Percentiles rank a stretch among this genome's conserved stretches.
Evolutionary conservation across 1,140 invertebrate genomes (phyloP).

Genomic region (Brevipalpus yothersi): DNA sequence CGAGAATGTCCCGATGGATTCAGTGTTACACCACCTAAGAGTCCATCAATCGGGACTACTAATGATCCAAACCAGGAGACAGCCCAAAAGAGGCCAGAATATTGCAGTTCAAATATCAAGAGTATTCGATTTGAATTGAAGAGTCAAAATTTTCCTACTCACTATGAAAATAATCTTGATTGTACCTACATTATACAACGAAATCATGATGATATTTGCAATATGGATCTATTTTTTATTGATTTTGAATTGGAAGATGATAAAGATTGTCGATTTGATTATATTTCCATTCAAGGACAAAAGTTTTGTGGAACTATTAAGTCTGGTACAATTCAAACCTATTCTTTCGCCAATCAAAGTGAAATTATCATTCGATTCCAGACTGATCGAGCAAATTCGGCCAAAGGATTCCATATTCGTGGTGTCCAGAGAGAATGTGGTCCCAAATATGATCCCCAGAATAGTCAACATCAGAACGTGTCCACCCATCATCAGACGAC

Average conservation of each 20-base stretch:
- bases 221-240: slow-evolving; percentile 11
- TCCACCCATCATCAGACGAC: background rate
- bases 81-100: background rate
- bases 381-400: background rate
- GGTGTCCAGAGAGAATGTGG: slow-evolving; percentile 10
- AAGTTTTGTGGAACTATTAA: slow-evolving; percentile 4
- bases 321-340: background rate
- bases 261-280: slow-evolving; percentile 9
- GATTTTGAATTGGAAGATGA: slow-evolving; percentile 13
- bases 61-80: background rate
- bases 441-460: background rate
- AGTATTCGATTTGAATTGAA: slow-evolving; percentile 10
- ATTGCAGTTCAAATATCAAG: slow-evolving; percentile 7
- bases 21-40: background rate
- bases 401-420: slow-evolving; percentile 9
- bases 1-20: background rate
- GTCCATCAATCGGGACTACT: background rate
- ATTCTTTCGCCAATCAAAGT: background rate
- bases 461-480: background rate
- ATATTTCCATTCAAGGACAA: slow-evolving; percentile 7
- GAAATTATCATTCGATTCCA: slow-evolving; percentile 11
- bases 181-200: slow-evolving; percentile 11
- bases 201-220: slow-evolving; percentile 7
- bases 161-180: slow-evolving; percentile 10
- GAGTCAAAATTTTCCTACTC: slow-evolving; percentile 12